Evolutionary conservation across 1,140 invertebrate genomes (phyloP), one percentile per base, ranked within the genome.

Genomic region (Drosophila rufa): DNA sequence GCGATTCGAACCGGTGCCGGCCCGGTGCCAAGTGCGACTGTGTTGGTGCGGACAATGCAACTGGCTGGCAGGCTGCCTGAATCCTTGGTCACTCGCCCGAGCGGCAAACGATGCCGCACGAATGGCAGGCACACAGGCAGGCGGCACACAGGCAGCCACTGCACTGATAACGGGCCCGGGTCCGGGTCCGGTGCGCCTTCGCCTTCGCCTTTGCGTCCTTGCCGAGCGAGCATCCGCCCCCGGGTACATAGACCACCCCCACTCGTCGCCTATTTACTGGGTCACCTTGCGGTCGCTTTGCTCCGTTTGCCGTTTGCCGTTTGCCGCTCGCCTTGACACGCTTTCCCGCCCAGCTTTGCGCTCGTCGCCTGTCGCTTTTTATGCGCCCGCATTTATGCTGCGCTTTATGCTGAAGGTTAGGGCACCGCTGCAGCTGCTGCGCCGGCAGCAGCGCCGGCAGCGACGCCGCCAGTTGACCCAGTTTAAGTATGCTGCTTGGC

Each of bases 31-130:
- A 86, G 75, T 92, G 84, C 79, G 87, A 92, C 85, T 92, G 91
- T 92, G 82, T 89, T 89, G 79, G 91, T 92, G 84, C 74, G 89
- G 69, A 79, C 81, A 90, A 89, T 89, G 85, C 85, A 89, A 89
- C 85, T 90, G 80, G 84, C 85, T 89, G 80, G 42, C 45, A 46
- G 64, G 48, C 53, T 70, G 73, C 36, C 60, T 79, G 48, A 42
- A 57, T 69, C 59, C 57, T 46, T 69, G 60, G 60, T 55, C 60
- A 48, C 22, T 53, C 45, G 60, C 75, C 65, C 83, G 82, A 85
- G 59, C 61, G 50, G 38, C 47, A 80, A 79, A 87, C 78, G 78
- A 78, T 70, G 75, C 57, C 64, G 68, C 68, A 22, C 46, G 48
- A 68, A 68, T 58, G 80, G 50, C 53, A 40, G 58, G 71, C 33